Evolutionary conservation across 2,797 vertebrate genomes (phyloP), one percentile per base, ranked within the genome.

Genomic region (Lepus townsendii): DNA sequence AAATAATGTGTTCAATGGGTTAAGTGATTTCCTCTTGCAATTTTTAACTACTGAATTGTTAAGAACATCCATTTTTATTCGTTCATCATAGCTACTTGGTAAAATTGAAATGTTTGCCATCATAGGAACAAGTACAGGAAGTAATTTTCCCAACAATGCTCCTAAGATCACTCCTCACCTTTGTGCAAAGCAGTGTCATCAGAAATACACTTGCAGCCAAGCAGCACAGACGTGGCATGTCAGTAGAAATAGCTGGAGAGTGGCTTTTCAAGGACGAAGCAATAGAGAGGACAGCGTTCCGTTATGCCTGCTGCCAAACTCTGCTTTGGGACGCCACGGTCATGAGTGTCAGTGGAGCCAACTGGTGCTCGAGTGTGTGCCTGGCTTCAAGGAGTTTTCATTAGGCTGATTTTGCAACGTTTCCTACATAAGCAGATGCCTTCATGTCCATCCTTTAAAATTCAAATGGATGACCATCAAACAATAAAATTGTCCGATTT

Each of bases 21-120:
- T 94, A 27, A 60, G 42, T 84, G 60, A 77, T 68, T 92, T 93
- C 7, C 38, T 66, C 27, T 90, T 79, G 22, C 32, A 71, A 5
- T 85, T 72, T 96, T 82, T 78, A 95, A 75, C 19, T 86, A 65
- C 10, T 73, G 42, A 88, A 72, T 0, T 57, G 22, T 35, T 52
- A 17, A 80, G 90, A 65, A 42, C 17, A 62, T 83, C 73, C 19
- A 4, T 38, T 75, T 91, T 92, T 76, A 66, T 63, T 20, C 62
- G 66, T 75, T 80, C 87, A 84, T 94, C 90, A 71, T 4, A 96
- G 35, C 17, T 92, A 65, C 60, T 93, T 89, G 26, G 38, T 42
- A 95, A 75, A 87, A 88, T 2, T 38, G 20, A 88, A 60, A 62
- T 4, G 30, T 9, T 83, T 87, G 65, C 2, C 4, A 50, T 19